Evolutionary conservation across 2,888 invertebrate genomes (phyloP), one percentile per base, ranked within the genome.

Genomic region (Azorinus chamasolen): DNA sequence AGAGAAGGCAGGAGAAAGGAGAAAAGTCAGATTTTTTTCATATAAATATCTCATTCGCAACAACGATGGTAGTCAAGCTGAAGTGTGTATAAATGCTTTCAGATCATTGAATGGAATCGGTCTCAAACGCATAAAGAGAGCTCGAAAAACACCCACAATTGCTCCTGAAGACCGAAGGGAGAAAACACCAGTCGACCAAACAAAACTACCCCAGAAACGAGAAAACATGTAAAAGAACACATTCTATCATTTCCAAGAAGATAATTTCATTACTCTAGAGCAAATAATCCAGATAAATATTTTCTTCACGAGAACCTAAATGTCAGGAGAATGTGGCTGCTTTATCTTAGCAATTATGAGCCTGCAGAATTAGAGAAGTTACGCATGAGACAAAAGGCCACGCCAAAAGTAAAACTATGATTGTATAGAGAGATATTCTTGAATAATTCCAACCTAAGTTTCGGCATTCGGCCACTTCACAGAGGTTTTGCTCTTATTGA

Each of bases 311-410:
- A 32, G 32, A 32, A 32, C 32, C 32, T 32, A 10, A 32, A 72
- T 51, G 43, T 72, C 14, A 41, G 45, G 5, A 45, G 65, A 32
- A 65, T 65, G 59, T 72, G 72, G 72, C 39, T 72, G 16, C 43
- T 48, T 41, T 41, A n/a, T n/a, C n/a, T n/a, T n/a, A n/a, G n/a
- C n/a, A n/a, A n/a, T n/a, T n/a, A 64, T 53, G 72, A 72, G 43
- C 72, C 72, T 14, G 53, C 57, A 14, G 65, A 72, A 59, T 22
- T 41, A 16, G 22, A 50, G 43, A 48, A 50, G n/a, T 63, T 25
- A 27, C 25, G 59, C 16, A 48, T 51, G 27, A 72, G 57, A 53
- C 24, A 53, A 18, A 45, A 65, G 46, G 25, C 16, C n/a, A n/a
- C n/a, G n/a, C n/a, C n/a, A n/a, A n/a, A n/a, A n/a, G n/a, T n/a